phyloP scores from a whole-genome alignment of 2,113 vertebrate genomes.

The Pterocles burchelli region DNA sequence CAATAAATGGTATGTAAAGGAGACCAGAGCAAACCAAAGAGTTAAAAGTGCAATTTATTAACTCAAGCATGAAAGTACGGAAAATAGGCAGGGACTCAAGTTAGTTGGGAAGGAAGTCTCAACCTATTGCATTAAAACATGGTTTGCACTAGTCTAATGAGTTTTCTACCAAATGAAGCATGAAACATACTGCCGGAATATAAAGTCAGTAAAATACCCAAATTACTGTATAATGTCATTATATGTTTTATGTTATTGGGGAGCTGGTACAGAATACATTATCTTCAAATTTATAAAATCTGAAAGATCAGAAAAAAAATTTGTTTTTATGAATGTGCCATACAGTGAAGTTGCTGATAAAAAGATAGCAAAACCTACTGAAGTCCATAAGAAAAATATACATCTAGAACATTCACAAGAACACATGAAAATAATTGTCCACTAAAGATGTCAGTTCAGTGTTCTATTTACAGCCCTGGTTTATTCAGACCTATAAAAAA shows the following conservation, averaged over 20 bases:
- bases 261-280: slow-evolving; percentile 61
- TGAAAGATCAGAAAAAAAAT: not conserved
- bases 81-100: slow-evolving; percentile 65
- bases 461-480: not conserved
- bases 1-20: slow-evolving; percentile 62
- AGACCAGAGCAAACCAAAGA: slow-evolving; percentile 60
- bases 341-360: slow-evolving; percentile 40
- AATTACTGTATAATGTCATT: slow-evolving; percentile 71
- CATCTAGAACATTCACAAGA: not conserved
- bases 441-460: not conserved
- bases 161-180: slow-evolving; percentile 78
- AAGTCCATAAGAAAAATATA: not conserved
- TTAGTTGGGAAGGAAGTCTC: slow-evolving; percentile 60
- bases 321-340: slow-evolving; percentile 21
- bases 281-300: slow-evolving; percentile 46
- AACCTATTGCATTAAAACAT: slow-evolving; percentile 73
- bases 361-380: not conserved
- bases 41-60: slow-evolving; percentile 69
- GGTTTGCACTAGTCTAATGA: slow-evolving; percentile 73
- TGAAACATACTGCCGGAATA: slow-evolving; percentile 74
- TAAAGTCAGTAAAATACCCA: slow-evolving; percentile 72
- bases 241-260: slow-evolving; percentile 72
- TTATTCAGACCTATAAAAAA: not conserved
- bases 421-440: not conserved
- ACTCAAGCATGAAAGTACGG: slow-evolving; percentile 64